Percentiles rank a stretch among this genome's conserved stretches.
Evolutionary conservation across 2,888 invertebrate genomes (phyloP).

Genomic region (Thumatha senex): DNA sequence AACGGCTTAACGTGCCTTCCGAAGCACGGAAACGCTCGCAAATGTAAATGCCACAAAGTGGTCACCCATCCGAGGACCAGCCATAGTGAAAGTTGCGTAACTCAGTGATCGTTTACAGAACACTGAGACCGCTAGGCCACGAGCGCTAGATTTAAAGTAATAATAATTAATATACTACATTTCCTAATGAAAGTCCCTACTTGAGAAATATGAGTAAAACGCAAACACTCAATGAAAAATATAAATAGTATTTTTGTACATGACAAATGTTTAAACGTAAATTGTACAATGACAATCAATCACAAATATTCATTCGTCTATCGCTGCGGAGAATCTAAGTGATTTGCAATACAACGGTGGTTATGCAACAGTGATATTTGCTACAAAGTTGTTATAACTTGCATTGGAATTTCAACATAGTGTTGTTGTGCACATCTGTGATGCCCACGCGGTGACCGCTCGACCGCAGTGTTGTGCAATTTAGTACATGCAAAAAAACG

Average conservation of each 20-base stretch:
- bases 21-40: too few relatives aligned
- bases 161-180: too few relatives aligned
- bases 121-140: too few relatives aligned
- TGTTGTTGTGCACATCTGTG: constrained; percentile 41
- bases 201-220: not conserved
- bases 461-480: constrained; percentile 34
- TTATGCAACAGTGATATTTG: constrained; percentile 42
- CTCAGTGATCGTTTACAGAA: too few relatives aligned
- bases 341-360: constrained; percentile 41
- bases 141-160: too few relatives aligned
- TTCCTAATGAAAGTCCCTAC: too few relatives aligned
- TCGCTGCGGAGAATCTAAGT: constrained; percentile 24
- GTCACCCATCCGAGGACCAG: too few relatives aligned
- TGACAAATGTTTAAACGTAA: not conserved
- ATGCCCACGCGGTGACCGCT: constrained; percentile 38
- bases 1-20: too few relatives aligned
- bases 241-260: too few relatives aligned
- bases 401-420: constrained; percentile 49
- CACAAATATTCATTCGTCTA: constrained; percentile 1
- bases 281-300: constrained; percentile 21
- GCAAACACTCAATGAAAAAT: too few relatives aligned
- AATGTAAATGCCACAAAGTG: too few relatives aligned
- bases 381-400: constrained; percentile 39
- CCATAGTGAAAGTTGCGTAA: too few relatives aligned
- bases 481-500: constrained; percentile 24